Evolutionary conservation across 2,888 invertebrate genomes (phyloP), one percentile per base, ranked within the genome.

Genomic region (Drosophila borealis): DNA sequence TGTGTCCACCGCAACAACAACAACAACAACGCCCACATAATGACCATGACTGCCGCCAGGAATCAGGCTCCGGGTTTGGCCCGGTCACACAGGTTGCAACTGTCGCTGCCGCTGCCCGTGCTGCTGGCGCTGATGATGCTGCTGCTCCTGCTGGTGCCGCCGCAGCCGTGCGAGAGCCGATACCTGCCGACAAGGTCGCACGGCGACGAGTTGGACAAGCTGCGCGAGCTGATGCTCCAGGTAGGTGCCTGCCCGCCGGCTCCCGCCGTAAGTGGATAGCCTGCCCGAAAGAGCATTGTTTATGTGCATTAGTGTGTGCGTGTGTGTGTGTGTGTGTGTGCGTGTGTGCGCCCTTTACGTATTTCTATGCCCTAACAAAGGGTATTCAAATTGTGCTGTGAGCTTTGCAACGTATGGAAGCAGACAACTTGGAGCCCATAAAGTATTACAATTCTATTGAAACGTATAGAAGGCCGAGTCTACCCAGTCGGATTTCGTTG

Each of bases 201-300:
- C 79, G 92, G 92, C 59, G 94, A 94, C 85, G 92, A 93, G 83
- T 90, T 94, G 88, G 94, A 94, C 85, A 94, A 93, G 91, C 90
- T 94, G 75, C 91, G 93, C 76, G 94, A 94, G 80, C 89, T 94
- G 74, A 92, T 94, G 90, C 92, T 93, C 91, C 93, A 94, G 92
- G 94, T 94, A 91, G 93, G 93, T 84, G 34, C 1, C 34, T 21
- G 21, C 33, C n/a, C 14, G 8, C 14, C 29, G 33, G 33, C 39
- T 14, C 13, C 19, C 8, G 41, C 21, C 13, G 55, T 63, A 67
- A 78, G 60, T 63, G 78, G 68, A 78, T 74, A 78, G 74, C 78
- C 74, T 63, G 78, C 63, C 29, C 73, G 68, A 78, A 78, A 75
- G 79, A 63, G 53, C 74, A 75, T 78, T 74, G 48, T 55, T 33